Evolutionary conservation across 2,797 vertebrate genomes (phyloP).

Genomic region (Enteromius unitaeniatus): DNA sequence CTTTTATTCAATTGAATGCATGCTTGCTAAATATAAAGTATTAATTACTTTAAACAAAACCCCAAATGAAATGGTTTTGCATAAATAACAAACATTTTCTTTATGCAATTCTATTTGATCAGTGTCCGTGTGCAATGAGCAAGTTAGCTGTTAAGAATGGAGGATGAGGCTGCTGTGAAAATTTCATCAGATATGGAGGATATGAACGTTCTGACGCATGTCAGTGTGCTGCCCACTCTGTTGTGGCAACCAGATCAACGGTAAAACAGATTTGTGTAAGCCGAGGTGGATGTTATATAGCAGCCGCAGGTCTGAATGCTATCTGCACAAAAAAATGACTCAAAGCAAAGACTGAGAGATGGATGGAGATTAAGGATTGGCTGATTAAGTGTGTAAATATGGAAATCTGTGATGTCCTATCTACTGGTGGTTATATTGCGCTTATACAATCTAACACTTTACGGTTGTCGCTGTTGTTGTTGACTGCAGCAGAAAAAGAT

Average conservation of each 20-base stretch:
- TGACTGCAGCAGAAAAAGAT: background rate
- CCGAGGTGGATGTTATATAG: background rate
- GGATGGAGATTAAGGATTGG: background rate
- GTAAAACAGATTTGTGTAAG: background rate
- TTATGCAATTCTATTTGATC: background rate
- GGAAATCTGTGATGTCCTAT: background rate
- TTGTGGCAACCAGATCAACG: slow-evolving; percentile 28
- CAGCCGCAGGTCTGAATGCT: background rate
- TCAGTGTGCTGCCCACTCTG: background rate
- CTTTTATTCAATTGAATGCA: background rate
- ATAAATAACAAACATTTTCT: background rate
- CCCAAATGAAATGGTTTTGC: background rate
- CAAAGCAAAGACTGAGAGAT: background rate
- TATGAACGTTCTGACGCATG: background rate
- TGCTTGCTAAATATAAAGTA: background rate
- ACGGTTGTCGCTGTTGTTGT: background rate
- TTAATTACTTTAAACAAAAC: background rate
- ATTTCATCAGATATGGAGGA: slow-evolving; percentile 6
- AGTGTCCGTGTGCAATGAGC: background rate
- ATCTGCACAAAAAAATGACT: background rate
- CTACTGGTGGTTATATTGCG: background rate
- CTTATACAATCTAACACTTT: background rate
- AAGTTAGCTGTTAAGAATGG: background rate
- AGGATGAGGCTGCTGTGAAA: background rate
- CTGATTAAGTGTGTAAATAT: background rate